Evolutionary conservation across 2,797 vertebrate genomes (phyloP), one percentile per base, ranked within the genome.

Genomic region (Nyctalus aviator): DNA sequence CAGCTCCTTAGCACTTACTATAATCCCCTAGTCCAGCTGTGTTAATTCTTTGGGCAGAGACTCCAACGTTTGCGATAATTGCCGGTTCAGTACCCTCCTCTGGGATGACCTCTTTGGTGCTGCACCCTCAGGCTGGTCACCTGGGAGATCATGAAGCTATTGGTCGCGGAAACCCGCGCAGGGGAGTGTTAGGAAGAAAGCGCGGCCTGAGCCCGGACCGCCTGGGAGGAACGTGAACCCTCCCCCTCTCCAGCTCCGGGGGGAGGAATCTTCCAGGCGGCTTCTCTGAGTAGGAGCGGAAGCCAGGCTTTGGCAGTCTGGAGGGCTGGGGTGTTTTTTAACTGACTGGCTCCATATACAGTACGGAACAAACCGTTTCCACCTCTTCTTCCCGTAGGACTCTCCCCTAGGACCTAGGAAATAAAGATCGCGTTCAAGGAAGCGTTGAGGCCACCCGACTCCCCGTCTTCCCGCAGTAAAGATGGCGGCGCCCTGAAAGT

Each of bases 231-330:
- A 41, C 37, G 37, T 41, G 37, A 41, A 41, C 37, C 6, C 37
- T 4, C 37, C 37, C 37, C 37, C 37, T 41, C 37, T 41, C 37
- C 37, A 41, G 37, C 37, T 41, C 37, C 37, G 37, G 37, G 37
- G 37, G 37, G 37, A 1, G 37, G 37, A 4, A 41, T 6, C 37
- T 41, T 41, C 37, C 37, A 41, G 37, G 37, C 37, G 37, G 44
- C 41, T 37, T 88, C 27, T 92, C 90, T 89, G 94, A 92, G 96
- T 94, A 96, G 92, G 94, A 93, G 68, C 94, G 93, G 96, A 96
- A 97, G 89, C 95, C n/a, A 35, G 35, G 23, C 76, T 78, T 32
- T 35, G n/a, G 85, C 62, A 3, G 7, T 83, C 27, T 30, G 71
- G 20, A 3, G 66, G 10, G 21, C 32, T 32, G n/a, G 64, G 27